Evolutionary conservation across 2,797 vertebrate species (phyloP).

Genomic region (Pangasius larnaudii): DNA sequence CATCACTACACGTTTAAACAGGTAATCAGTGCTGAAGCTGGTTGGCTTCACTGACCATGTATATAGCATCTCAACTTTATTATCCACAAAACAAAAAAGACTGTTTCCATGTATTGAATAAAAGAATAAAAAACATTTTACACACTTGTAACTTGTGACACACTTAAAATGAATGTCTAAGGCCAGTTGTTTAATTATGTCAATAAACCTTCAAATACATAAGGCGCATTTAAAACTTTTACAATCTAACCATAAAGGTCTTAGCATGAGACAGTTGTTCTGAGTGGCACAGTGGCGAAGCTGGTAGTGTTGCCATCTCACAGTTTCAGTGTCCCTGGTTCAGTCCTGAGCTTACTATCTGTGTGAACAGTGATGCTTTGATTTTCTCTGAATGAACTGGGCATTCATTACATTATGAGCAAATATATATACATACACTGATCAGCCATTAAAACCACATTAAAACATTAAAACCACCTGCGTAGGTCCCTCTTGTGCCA

Average conservation of each 20-base stretch:
- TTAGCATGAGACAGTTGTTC: not conserved
- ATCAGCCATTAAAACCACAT: too few relatives aligned
- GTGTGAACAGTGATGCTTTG: not conserved
- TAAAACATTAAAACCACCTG: too few relatives aligned
- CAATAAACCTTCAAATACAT: not conserved
- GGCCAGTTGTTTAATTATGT: not conserved
- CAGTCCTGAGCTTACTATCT: not conserved
- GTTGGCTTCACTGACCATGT: not conserved
- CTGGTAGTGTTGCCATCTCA: not conserved
- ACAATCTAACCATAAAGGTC: not conserved
- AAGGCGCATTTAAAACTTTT: not conserved
- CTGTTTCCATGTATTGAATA: not conserved
- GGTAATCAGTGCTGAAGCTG: conserved; percentile 64
- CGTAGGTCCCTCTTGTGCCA: too few relatives aligned
- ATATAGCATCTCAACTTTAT: not conserved
- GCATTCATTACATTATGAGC: too few relatives aligned
- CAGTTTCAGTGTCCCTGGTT: not conserved
- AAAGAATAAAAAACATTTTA: not conserved
- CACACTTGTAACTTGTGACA: not conserved
- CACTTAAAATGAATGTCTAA: not conserved
- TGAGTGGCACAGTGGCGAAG: not conserved
- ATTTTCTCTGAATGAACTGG: not conserved
- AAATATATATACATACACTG: too few relatives aligned
- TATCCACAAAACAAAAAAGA: not conserved
- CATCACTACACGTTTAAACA: conserved; percentile 87